phyloP scores from a whole-genome alignment of 2,888 invertebrate species.

The Dendrolimus pini region DNA sequence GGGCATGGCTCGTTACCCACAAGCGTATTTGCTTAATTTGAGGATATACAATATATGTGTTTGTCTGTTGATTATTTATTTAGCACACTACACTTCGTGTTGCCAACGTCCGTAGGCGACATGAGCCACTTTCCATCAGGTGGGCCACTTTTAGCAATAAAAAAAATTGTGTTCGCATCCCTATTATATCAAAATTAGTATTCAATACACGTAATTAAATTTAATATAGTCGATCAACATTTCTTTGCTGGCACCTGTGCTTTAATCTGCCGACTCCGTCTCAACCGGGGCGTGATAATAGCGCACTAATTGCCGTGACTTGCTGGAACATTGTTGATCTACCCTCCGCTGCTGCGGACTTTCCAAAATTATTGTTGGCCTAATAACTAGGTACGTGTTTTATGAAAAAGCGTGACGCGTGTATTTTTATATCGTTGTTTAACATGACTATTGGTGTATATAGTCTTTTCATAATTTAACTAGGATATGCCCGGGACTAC shows the following conservation, averaged over 20 bases:
- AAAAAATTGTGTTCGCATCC: too few relatives aligned
- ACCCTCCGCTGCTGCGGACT: background rate
- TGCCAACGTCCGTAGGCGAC: too few relatives aligned
- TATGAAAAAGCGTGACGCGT: background rate
- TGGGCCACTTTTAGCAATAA: too few relatives aligned
- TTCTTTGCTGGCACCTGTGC: background rate
- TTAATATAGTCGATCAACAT: background rate
- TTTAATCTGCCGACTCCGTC: background rate
- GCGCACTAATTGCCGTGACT: constrained; percentile 1
- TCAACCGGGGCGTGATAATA: constrained; percentile 1
- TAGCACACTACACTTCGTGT: too few relatives aligned
- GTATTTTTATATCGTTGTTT: background rate
- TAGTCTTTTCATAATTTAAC: too few relatives aligned
- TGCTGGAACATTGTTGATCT: constrained; percentile 1
- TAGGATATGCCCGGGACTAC: too few relatives aligned
- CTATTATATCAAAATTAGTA: too few relatives aligned
- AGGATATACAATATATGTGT: too few relatives aligned
- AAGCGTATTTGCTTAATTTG: too few relatives aligned
- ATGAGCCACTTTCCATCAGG: too few relatives aligned
- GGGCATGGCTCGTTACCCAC: too few relatives aligned
- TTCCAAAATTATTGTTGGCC: background rate
- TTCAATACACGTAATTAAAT: background rate
- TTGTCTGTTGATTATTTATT: too few relatives aligned
- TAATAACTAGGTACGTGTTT: background rate
- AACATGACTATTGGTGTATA: background rate